phyloP scores from a whole-genome alignment of 1,140 invertebrate species.

The Drosophila sechellia region DNA sequence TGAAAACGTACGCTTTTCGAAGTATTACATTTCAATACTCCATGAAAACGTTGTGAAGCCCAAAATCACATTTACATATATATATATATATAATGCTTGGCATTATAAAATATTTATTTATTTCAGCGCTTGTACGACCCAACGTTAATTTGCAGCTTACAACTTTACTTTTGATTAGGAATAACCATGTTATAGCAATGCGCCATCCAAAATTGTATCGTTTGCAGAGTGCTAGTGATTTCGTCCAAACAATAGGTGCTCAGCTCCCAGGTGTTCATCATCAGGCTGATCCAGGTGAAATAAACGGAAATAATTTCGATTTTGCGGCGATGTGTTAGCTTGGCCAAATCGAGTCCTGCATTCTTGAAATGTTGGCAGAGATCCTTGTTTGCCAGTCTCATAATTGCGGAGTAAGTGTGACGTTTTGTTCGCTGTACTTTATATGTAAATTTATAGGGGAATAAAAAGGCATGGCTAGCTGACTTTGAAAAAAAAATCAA shows the following conservation, averaged over 20 bases:
- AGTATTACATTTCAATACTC: not conserved
- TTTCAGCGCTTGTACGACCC: not conserved
- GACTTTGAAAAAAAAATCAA: not conserved
- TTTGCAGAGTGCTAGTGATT: not conserved
- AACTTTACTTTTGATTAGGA: not conserved
- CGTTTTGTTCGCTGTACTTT: not conserved
- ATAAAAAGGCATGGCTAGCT: not conserved
- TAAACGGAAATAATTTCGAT: conserved; percentile 18
- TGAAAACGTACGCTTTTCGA: conserved; percentile 1
- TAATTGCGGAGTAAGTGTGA: not conserved
- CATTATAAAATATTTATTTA: not conserved
- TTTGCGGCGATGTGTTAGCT: not conserved
- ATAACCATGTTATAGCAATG: not conserved
- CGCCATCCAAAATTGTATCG: not conserved
- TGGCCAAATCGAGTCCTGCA: conserved; percentile 9
- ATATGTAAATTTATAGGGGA: not conserved
- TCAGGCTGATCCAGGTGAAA: conserved; percentile 7
- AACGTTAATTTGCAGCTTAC: no score
- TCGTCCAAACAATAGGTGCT: not conserved
- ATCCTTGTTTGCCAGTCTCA: conserved; percentile 19
- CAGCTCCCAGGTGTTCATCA: conserved; percentile 5
- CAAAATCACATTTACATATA: not conserved
- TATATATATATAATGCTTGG: not conserved
- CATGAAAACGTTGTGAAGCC: not conserved
- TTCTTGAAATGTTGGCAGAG: conserved; percentile 12